Conservation (phyloP, 2,888 invertebrate species). For the Ophraella communa region DNA sequence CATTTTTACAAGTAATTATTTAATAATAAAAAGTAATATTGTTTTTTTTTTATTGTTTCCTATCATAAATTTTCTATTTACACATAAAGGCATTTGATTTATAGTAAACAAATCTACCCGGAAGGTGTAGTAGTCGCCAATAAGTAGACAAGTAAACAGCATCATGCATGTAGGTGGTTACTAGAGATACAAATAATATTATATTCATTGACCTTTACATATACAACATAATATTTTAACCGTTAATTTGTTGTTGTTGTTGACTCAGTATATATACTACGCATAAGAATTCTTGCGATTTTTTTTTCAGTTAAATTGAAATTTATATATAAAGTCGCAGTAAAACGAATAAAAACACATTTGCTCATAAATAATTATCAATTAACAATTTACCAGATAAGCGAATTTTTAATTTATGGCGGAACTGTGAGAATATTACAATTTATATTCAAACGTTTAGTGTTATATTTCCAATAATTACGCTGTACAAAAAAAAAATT, state of each 20-base stretch:
- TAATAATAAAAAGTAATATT: neutral
- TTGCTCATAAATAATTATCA: too few species aligned
- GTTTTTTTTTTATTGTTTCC: neutral
- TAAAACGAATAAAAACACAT: too few species aligned
- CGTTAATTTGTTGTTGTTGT: neutral
- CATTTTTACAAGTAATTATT: neutral
- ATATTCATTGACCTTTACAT: neutral
- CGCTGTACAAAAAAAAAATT: too few species aligned
- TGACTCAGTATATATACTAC: too few species aligned
- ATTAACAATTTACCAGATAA: too few species aligned
- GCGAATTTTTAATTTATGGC: too few species aligned
- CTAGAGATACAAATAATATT: neutral
- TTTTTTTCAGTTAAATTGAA: too few species aligned
- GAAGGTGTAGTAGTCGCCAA: neutral
- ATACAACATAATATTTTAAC: neutral
- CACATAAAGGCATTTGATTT: neutral
- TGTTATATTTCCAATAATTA: too few species aligned
- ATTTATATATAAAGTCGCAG: too few species aligned
- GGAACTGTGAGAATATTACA: too few species aligned
- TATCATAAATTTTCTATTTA: neutral
- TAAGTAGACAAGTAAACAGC: neutral
- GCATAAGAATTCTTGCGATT: too few species aligned
- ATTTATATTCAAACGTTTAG: too few species aligned
- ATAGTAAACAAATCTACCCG: neutral
- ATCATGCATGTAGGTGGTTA: neutral